phyloP scores from a whole-genome alignment of 1,140 invertebrate genomes.

The Heliothis virescens region DNA sequence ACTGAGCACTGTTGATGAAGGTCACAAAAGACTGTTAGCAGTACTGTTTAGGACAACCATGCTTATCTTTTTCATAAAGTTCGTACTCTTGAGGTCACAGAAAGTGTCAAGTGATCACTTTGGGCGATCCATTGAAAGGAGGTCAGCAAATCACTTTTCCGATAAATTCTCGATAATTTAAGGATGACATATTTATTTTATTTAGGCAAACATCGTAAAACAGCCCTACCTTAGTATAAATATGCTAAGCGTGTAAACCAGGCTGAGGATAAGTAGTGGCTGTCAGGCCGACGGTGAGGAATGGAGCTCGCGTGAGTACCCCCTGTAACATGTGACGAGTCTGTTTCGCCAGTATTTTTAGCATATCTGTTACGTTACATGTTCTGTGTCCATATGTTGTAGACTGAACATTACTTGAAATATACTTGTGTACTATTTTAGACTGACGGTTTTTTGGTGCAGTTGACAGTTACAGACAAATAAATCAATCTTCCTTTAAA shows the following conservation, averaged over 20 bases:
- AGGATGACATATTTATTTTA: neutral
- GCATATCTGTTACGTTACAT: slow-evolving; percentile 15
- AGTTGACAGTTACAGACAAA: too few species aligned
- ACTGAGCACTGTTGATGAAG: neutral
- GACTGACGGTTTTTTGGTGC: too few species aligned
- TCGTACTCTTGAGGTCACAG: too few species aligned
- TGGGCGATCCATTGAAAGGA: too few species aligned
- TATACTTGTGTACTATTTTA: too few species aligned
- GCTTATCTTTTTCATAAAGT: too few species aligned
- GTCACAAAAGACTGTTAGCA: too few species aligned
- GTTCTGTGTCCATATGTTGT: slow-evolving; percentile 1
- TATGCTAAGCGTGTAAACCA: neutral
- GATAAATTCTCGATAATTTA: too few species aligned
- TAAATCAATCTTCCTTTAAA: too few species aligned
- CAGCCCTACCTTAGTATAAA: slow-evolving; percentile 6
- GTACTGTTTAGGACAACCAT: too few species aligned
- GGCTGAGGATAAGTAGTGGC: slow-evolving; percentile 21
- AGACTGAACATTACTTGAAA: neutral
- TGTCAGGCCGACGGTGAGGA: slow-evolving; percentile 24
- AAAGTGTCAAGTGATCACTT: too few species aligned
- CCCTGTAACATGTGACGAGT: slow-evolving; percentile 26
- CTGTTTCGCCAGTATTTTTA: neutral
- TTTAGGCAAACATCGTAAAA: neutral
- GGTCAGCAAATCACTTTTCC: too few species aligned
- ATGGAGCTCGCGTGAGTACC: slow-evolving; percentile 20